These are phyloP conservation scores for Aptenodytes patagonicus DNA, from an alignment of 2,113 vertebrate species.

Conservation along the genomic window DNA sequence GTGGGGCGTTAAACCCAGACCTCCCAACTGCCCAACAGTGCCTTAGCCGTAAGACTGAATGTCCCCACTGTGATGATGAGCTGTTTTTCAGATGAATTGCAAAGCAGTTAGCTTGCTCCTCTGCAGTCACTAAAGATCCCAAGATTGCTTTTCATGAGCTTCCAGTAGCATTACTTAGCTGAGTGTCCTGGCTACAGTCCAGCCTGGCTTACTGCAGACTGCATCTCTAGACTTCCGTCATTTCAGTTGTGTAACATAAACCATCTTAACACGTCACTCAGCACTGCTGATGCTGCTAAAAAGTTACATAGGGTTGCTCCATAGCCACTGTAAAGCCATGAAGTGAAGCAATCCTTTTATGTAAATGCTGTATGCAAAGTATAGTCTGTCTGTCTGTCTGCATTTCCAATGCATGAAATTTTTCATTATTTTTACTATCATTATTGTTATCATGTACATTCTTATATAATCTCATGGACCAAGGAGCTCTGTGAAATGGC, in stretches of 20 bases:
- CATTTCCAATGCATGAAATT: not conserved
- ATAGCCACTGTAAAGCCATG: not conserved
- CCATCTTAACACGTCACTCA: not conserved
- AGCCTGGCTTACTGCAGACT: not conserved
- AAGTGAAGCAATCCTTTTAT: not conserved
- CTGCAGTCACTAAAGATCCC: conserved; percentile 16
- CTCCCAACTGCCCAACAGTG: not conserved
- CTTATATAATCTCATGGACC: not conserved
- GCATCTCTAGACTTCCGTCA: not conserved
- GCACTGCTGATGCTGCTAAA: not conserved
- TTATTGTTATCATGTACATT: not conserved
- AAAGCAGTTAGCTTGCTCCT: not conserved
- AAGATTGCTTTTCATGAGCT: not conserved
- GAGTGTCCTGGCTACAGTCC: not conserved
- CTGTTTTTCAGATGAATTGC: not conserved
- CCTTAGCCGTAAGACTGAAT: not conserved
- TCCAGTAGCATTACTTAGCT: not conserved
- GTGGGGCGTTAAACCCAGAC: not conserved
- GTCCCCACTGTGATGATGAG: not conserved
- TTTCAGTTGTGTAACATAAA: not conserved
- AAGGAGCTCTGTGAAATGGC: not conserved
- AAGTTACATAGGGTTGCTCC: not conserved
- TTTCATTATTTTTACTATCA: not conserved
- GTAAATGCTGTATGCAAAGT: not conserved
- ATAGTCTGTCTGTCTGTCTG: not conserved